Percentiles rank a stretch among this genome's conserved stretches.
phyloP scores from a whole-genome alignment of 1,140 invertebrate species.

The Acromyrmex echinatior region DNA sequence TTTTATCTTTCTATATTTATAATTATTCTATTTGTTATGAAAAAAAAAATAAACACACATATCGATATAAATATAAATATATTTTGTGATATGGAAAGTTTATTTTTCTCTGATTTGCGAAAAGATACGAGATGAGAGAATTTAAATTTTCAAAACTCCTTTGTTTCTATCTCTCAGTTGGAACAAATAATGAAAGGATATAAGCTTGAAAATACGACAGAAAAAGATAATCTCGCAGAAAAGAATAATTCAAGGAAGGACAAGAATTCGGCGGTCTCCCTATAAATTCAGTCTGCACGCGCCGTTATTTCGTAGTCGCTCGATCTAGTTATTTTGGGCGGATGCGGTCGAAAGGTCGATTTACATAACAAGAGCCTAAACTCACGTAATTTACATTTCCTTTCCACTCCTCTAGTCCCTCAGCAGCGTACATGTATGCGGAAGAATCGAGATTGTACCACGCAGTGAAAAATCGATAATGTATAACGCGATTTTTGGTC shows the following conservation, averaged over 20 bases:
- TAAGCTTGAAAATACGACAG: neutral
- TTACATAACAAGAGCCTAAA: constrained; percentile 71
- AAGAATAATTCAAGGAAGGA: constrained; percentile 3
- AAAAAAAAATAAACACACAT: neutral
- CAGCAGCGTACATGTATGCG: neutral
- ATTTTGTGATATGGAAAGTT: neutral
- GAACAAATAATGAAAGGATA: neutral
- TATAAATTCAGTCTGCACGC: constrained; percentile 49
- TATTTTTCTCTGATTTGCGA: neutral
- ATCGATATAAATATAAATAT: too few species aligned
- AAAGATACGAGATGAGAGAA: neutral
- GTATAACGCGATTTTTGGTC: neutral
- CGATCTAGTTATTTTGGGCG: constrained; percentile 57
- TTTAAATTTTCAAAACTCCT: neutral
- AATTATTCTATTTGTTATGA: neutral
- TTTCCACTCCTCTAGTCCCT: constrained; percentile 38
- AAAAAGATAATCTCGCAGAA: constrained; percentile 3
- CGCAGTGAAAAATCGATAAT: constrained; percentile 57
- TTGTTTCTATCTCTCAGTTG: neutral
- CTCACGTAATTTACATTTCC: constrained; percentile 69
- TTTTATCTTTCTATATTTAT: neutral
- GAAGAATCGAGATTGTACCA: constrained; percentile 16
- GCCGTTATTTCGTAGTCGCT: constrained; percentile 45
- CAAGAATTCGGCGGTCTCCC: constrained; percentile 25
- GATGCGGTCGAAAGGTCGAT: constrained; percentile 61